phyloP scores from a whole-genome alignment of 2,113 vertebrate species.

The Planiliza haematocheilus region DNA sequence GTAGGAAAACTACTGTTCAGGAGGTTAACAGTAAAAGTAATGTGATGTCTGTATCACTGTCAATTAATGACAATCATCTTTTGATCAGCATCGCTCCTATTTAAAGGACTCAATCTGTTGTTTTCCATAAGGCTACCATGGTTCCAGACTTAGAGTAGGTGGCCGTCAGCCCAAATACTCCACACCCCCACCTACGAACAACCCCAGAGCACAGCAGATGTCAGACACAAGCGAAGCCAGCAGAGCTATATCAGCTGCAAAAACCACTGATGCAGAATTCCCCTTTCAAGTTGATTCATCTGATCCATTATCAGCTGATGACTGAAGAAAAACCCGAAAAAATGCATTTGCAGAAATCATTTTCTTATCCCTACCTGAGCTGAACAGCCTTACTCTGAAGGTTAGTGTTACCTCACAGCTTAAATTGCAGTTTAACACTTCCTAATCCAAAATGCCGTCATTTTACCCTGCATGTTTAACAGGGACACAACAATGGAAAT shows the following conservation, averaged over 20 bases:
- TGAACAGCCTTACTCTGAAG: too few species aligned
- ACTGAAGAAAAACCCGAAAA: neutral
- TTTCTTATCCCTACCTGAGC: slow-evolving; percentile 2
- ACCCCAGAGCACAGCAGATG: neutral
- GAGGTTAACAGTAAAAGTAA: neutral
- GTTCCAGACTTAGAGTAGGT: neutral
- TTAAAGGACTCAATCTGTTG: neutral
- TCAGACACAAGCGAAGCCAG: slow-evolving; percentile 14
- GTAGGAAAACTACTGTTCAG: neutral
- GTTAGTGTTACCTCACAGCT: neutral
- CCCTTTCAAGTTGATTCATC: slow-evolving; percentile 28
- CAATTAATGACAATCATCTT: neutral
- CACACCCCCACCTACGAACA: slow-evolving; percentile 5
- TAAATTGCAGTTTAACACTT: neutral
- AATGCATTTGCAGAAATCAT: neutral
- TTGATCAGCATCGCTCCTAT: neutral
- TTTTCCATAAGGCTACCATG: too few species aligned
- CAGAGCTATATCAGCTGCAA: slow-evolving; percentile 25
- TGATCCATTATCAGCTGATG: slow-evolving; percentile 23
- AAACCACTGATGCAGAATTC: slow-evolving; percentile 31
- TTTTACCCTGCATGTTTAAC: neutral
- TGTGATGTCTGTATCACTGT: neutral
- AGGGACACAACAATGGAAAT: too few species aligned
- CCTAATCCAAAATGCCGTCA: accelerated
- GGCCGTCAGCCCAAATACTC: neutral